Conservation (phyloP, 2,797 vertebrate species). For the Lophius americanus region DNA sequence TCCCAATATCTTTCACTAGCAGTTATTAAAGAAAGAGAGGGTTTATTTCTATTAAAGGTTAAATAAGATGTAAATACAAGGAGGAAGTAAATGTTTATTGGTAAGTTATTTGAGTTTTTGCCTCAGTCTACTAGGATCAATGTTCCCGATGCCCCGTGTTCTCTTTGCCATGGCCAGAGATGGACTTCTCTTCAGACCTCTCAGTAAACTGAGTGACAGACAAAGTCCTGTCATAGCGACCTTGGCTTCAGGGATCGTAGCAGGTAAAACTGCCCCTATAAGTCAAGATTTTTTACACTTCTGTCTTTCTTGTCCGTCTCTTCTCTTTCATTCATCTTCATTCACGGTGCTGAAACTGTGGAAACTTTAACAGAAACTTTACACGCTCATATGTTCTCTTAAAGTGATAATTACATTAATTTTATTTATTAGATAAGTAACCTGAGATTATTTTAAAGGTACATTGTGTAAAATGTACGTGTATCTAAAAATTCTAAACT, state of each 20-base stretch:
- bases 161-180: constrained; percentile 92
- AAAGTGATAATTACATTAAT: background rate
- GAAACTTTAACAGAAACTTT: no score
- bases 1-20: no score
- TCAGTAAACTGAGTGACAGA: constrained; percentile 81
- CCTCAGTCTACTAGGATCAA: constrained; percentile 87
- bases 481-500: no score
- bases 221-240: constrained; percentile 87
- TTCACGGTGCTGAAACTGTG: no score
- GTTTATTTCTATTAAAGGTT: background rate
- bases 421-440: background rate
- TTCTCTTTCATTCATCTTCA: no score
- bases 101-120: constrained; percentile 7
- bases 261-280: constrained; percentile 75
- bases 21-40: background rate
- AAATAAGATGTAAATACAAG: constrained; percentile 14
- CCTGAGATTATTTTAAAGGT: background rate
- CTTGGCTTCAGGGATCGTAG: constrained; percentile 80
- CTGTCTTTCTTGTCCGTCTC: no score
- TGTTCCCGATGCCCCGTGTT: constrained; percentile 91
- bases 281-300: no score
- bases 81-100: background rate
- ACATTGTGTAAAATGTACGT: background rate
- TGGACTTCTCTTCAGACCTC: constrained; percentile 86
- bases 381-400: no score